These are phyloP conservation scores for Zonitis immaculata DNA, from an alignment of 2,888 invertebrate genomes.

Conservation along the genomic window DNA sequence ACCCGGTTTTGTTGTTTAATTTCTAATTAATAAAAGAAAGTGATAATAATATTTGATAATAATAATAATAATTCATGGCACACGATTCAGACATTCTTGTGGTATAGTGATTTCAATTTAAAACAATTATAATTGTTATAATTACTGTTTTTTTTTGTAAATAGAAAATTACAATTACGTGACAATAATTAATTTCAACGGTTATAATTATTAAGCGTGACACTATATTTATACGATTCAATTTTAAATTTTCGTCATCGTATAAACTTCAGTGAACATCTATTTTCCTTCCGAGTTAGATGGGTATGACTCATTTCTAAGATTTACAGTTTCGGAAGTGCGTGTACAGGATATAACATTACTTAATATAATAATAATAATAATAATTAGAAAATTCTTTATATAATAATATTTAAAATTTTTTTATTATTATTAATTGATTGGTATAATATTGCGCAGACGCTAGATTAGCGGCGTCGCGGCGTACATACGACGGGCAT, in stretches of 20 bases:
- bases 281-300: not conserved
- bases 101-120: not conserved
- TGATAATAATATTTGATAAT: not conserved
- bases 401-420: no score
- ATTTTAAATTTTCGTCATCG: not conserved
- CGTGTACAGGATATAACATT: slow-evolving; percentile 2
- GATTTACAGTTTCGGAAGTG: slow-evolving; percentile 2
- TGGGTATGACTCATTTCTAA: not conserved
- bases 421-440: no score
- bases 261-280: not conserved
- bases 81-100: not conserved
- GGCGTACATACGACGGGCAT: slow-evolving; percentile 39
- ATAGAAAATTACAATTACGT: not conserved
- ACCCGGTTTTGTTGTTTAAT: no score
- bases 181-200: not conserved
- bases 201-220: not conserved
- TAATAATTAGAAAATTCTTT: no score
- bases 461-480: slow-evolving; percentile 39
- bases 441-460: slow-evolving; percentile 27
- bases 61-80: no score
- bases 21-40: not conserved
- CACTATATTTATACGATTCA: not conserved
- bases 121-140: no score
- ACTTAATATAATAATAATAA: not conserved
- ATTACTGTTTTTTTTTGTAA: not conserved